A percentile compares a stretch with the other conserved stretches of the same genome.
phyloP scores from a whole-genome alignment of 2,888 invertebrate species.

The Sinohyriopsis cumingii region DNA sequence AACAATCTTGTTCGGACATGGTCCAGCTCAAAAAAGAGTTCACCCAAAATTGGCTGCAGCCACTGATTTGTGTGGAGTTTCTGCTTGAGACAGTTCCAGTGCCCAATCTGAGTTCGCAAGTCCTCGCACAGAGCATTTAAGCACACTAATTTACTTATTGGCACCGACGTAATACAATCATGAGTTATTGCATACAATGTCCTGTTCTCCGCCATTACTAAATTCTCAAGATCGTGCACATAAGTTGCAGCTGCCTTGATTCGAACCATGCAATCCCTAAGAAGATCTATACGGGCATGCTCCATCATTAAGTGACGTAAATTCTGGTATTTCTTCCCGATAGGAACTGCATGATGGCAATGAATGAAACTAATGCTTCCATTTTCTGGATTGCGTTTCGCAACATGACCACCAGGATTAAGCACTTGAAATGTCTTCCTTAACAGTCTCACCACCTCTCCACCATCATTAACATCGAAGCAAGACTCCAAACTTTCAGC shows the following conservation, averaged over 20 bases:
- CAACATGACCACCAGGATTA: conserved; percentile 64
- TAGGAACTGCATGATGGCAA: conserved; percentile 56
- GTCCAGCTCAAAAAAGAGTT: conserved; percentile 60
- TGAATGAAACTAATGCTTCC: conserved; percentile 63
- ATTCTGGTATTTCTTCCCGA: conserved; percentile 59
- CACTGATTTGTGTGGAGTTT: conserved; percentile 62
- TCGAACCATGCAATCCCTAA: conserved; percentile 62
- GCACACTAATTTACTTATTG: conserved; percentile 64
- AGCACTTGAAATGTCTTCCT: conserved; percentile 57
- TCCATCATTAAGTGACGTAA: conserved; percentile 60
- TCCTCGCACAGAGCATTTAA: conserved; percentile 70
- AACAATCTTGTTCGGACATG: conserved; percentile 51
- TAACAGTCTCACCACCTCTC: conserved; percentile 53
- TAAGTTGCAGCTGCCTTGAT: conserved; percentile 53
- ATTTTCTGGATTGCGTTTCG: conserved; percentile 59
- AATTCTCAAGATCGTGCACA: conserved; percentile 60
- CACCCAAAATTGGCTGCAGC: conserved; percentile 59
- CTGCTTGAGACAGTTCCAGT: conserved; percentile 69
- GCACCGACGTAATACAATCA: conserved; percentile 52
- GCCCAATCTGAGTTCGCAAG: conserved; percentile 64
- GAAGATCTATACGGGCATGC: conserved; percentile 60
- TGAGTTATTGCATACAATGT: conserved; percentile 63
- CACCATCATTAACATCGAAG: conserved; percentile 56
- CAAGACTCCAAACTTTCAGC: conserved; percentile 6
- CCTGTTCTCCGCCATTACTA: conserved; percentile 60